phyloP scores from a whole-genome alignment of 2,113 vertebrate genomes.

The Callipepla californica region DNA sequence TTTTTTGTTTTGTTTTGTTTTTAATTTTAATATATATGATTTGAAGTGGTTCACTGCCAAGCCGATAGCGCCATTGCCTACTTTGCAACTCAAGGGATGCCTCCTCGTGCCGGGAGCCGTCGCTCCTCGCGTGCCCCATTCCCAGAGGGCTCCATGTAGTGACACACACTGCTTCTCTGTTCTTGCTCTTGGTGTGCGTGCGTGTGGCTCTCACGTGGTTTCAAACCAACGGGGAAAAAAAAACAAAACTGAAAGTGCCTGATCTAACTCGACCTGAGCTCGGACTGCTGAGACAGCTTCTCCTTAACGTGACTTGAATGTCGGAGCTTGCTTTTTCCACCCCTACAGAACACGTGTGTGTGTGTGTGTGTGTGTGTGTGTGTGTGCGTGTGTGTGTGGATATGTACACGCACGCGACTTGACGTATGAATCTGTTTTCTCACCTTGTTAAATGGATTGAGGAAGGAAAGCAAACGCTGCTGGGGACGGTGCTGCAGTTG shows the following conservation, averaged over 20 bases:
- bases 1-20: no score
- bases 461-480: constrained; percentile 43
- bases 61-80: constrained; percentile 89
- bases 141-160: constrained; percentile 75
- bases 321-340: constrained; percentile 91
- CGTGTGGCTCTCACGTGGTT: constrained; percentile 79
- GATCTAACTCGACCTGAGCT: constrained; percentile 90
- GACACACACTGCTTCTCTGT: constrained; percentile 78
- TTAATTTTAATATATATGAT: constrained; percentile 77
- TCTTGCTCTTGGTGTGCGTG: constrained; percentile 34
- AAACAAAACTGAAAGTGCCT: constrained; percentile 98
- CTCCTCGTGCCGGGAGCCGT: constrained; percentile 71
- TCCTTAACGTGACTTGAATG: constrained; percentile 98
- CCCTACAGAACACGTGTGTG: constrained; percentile 58
- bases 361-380: constrained; percentile 11
- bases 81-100: constrained; percentile 77
- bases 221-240: constrained; percentile 81
- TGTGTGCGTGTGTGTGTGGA: background rate
- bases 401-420: no score
- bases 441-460: constrained; percentile 5
- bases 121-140: constrained; percentile 83
- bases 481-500: constrained; percentile 63
- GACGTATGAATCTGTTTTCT: no score
- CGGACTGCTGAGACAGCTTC: constrained; percentile 89
- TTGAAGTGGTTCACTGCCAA: constrained; percentile 99